These are phyloP conservation scores for Axis porcinus DNA, from an alignment of 2,113 vertebrate genomes.

Conservation along the genomic window DNA sequence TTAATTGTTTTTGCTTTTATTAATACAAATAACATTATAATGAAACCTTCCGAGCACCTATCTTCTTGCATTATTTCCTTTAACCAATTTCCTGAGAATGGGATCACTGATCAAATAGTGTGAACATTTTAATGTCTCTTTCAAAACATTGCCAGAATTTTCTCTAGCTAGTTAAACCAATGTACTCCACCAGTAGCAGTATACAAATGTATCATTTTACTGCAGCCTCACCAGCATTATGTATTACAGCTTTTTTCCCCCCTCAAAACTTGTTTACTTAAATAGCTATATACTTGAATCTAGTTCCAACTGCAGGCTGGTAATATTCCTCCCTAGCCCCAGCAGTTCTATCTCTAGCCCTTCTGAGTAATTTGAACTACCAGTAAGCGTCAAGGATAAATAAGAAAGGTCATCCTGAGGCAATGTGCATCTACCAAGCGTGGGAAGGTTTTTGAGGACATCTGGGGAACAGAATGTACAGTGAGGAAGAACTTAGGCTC, in stretches of 20 bases:
- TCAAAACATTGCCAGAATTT: slow-evolving; percentile 18
- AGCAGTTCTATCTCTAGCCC: background rate
- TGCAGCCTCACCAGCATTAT: background rate
- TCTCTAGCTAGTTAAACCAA: background rate
- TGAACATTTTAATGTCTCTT: slow-evolving; percentile 31
- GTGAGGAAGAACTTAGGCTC: background rate
- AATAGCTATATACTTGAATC: background rate
- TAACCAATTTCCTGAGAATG: slow-evolving; percentile 23
- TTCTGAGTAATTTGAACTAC: background rate
- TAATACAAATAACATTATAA: background rate
- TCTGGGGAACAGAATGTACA: background rate
- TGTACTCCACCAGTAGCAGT: background rate
- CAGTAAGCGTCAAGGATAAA: background rate
- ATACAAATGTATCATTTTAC: background rate
- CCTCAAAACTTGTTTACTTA: background rate
- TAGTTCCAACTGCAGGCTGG: background rate
- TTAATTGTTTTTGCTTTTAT: slow-evolving; percentile 22
- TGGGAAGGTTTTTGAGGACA: background rate
- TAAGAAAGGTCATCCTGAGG: background rate
- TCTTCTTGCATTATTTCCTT: slow-evolving; percentile 13
- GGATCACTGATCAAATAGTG: slow-evolving; percentile 22
- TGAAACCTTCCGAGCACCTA: background rate
- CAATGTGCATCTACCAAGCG: background rate
- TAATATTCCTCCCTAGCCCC: background rate
- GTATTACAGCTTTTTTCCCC: background rate